Base-by-base conservation (phyloP, 2,888 invertebrate genomes). In the Nebria brevicollis region DNA sequence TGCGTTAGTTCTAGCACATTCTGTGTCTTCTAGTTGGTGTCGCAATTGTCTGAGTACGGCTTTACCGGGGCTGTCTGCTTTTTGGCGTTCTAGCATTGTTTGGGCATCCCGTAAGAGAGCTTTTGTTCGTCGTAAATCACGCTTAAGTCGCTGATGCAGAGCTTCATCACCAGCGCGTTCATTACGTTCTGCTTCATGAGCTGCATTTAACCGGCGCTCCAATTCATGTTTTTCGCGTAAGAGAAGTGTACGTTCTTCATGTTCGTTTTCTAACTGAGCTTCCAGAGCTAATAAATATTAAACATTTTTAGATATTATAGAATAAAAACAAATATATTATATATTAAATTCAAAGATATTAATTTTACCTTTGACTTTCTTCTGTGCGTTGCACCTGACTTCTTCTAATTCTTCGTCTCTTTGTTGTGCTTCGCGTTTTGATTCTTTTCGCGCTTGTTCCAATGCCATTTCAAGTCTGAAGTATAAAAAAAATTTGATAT, bases 331-430 rank as follows among this genome's bases (percentile, higher is more conserved):
- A 26, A 26, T 34, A 20, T 72, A 72, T 72, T 0, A 25, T 1
- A 34, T 34, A 34, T 20, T 20, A 1, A 26, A 72, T 10, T n/a
- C 7, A n/a, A 66, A 66, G 7, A 66, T n/a, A n/a, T 34, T 11
- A 83, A 20, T 20, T 88, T 87, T 85, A 94, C 94, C 94, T 91
- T 96, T 96, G 25, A 97, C 94, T 90, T 97, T 98, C 90, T 98
- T 98, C 87, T 96, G 95, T 4, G 97, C 94, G 86, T 95, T 95
- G 83, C 95, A 95, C 15, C 98, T 92, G 43, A 96, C 94, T 86
- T 98, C 98, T 87, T 98, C 98, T 87, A 98, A 90, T 88, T 98
- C 98, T 85, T 97, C 97, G 85, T 98, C 98, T 6, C 97, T 92
- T 84, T 96, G 95, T 83, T 96, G 95, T 64, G 97, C 93, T 87